phyloP scores from a whole-genome alignment of 1,140 invertebrate genomes.

The Ptiloglossa arizonensis region DNA sequence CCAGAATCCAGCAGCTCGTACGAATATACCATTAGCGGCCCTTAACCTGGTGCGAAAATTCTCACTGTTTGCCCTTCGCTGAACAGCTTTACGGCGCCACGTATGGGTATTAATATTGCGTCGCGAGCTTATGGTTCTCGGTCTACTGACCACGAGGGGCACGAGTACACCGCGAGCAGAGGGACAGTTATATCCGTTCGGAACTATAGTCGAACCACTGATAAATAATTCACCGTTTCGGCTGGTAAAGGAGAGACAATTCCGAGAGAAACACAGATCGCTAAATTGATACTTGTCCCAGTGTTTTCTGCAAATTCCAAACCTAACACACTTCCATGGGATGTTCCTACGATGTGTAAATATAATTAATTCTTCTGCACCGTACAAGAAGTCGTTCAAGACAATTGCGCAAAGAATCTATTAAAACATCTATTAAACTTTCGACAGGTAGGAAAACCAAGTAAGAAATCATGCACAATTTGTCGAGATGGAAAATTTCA shows the following conservation, averaged over 20 bases:
- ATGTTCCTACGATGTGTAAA: no score
- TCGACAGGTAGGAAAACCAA: no score
- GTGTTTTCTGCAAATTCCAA: no score
- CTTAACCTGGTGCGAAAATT: conserved; percentile 71
- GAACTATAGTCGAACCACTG: neutral
- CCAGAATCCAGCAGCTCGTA: conserved; percentile 20
- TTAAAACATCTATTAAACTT: no score
- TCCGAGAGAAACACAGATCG: neutral
- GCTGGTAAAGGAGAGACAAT: neutral
- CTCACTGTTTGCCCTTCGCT: conserved; percentile 66
- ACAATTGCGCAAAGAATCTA: no score
- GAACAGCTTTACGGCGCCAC: conserved; percentile 61
- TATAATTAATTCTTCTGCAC: no score
- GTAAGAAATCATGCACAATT: no score
- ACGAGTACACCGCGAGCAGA: conserved; percentile 35
- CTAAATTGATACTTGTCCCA: neutral
- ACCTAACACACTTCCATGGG: no score
- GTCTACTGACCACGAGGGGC: conserved; percentile 65
- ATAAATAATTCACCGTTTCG: neutral
- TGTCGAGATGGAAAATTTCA: no score
- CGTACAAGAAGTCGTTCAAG: no score
- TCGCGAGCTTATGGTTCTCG: conserved; percentile 71
- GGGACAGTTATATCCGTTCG: neutral
- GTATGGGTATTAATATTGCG: conserved; percentile 69
- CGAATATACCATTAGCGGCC: conserved; percentile 51